Percentiles rank a stretch among this genome's conserved stretches.
Evolutionary conservation across 2,888 invertebrate genomes (phyloP).

Genomic region (Scaptomyza polygonia): DNA sequence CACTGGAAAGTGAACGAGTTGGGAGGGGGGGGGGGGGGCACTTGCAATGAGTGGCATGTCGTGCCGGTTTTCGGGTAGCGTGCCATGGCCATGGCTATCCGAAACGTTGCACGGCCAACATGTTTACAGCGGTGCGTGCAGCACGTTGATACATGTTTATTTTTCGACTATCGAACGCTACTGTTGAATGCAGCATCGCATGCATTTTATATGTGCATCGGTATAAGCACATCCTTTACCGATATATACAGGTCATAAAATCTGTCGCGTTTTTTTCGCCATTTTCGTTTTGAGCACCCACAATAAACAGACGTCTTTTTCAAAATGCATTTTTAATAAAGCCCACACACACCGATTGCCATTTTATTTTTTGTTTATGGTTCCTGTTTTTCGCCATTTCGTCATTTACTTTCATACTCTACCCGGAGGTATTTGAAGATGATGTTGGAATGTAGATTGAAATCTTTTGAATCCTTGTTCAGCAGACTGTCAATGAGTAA

Average conservation of each 20-base stretch:
- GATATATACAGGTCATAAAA: slow-evolving; percentile 44
- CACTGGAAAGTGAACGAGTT: slow-evolving; percentile 16
- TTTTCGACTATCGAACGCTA: slow-evolving; percentile 45
- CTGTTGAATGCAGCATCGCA: slow-evolving; percentile 52
- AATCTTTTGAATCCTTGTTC: neutral
- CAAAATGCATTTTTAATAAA: slow-evolving; percentile 74
- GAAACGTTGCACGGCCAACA: slow-evolving; percentile 54
- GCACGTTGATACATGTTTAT: slow-evolving; percentile 69
- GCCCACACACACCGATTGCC: slow-evolving; percentile 38
- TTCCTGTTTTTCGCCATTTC: neutral
- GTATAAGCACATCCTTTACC: neutral
- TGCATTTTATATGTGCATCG: neutral
- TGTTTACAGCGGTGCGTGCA: slow-evolving; percentile 72
- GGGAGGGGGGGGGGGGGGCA: too few relatives aligned
- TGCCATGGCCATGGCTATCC: slow-evolving; percentile 55
- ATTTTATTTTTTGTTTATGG: slow-evolving; percentile 22
- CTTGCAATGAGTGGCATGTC: slow-evolving; percentile 71
- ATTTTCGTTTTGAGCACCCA: slow-evolving; percentile 41
- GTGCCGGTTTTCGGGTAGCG: slow-evolving; percentile 57
- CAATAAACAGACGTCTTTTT: slow-evolving; percentile 71
- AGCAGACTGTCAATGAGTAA: neutral
- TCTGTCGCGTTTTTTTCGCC: slow-evolving; percentile 48
- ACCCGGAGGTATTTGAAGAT: neutral
- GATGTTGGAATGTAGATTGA: neutral
- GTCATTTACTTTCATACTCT: slow-evolving; percentile 21